Base-by-base conservation (phyloP, 2,888 invertebrate species). In the Tuberolachnus salignus region DNA sequence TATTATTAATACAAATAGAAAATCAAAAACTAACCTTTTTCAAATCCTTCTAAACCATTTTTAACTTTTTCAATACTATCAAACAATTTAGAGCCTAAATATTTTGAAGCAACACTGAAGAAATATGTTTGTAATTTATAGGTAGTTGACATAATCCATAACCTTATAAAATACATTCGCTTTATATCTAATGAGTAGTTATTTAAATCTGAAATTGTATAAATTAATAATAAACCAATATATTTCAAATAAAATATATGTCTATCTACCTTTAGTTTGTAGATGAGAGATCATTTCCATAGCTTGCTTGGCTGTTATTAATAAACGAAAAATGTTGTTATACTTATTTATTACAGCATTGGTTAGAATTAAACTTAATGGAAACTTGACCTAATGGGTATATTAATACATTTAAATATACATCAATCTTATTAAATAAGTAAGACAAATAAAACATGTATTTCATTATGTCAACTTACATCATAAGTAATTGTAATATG, bases 131-230 rank as follows among this genome's bases (percentile, higher is more conserved):
- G 67, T 42, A 78, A 69, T 42, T 78, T 78, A 61, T 78, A 78
- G 11, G 78, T 78, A 19, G 69, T 78, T 51, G 78, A 78, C 67
- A 78, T 51, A 59, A 78, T 69, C 78, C 78, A 78, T 78, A 78
- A 34, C 14, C 78, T 57, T 69, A 78, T 78, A 78, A 78, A 78
- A 69, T 78, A 78, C 59, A 78, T 69, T 69, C 78, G 69, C 23
- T 69, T 78, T 13, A 61, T 69, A 13, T 78, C 69, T 21, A 78
- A 42, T 42, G 69, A 78, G 13, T 78, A 49, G 14, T 78, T 78
- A 59, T 69, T 78, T 69, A 78, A 78, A 59, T 69, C 78, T 78
- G n/a, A 51, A 78, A 78, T 63, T 1, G 10, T 46, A 9, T n/a
- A n/a, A 44, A 21, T 13, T 44, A 23, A 44, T 21, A 64, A 49